Conservation (phyloP, 2,888 invertebrate species). For the Pristionchus entomophagus region DNA sequence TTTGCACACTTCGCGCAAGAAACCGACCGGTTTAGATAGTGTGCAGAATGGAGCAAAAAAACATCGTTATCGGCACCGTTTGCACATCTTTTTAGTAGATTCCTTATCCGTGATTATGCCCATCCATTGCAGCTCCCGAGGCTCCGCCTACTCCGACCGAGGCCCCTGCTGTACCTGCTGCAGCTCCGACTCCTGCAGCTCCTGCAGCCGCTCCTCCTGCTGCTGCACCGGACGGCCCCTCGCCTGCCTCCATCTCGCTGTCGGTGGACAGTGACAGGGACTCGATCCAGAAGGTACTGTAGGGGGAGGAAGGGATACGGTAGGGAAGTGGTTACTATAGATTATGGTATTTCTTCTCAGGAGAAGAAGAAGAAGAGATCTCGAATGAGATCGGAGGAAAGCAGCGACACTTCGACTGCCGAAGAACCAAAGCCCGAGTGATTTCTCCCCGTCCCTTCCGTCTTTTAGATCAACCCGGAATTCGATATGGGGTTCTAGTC, state of each 20-base stretch:
- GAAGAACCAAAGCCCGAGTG: neutral
- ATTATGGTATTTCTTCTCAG: neutral
- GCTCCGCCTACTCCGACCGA: too few species aligned
- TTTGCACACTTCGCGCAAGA: too few species aligned
- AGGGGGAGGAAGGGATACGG: neutral
- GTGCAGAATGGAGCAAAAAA: too few species aligned
- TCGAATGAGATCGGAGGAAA: neutral
- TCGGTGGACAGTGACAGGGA: neutral
- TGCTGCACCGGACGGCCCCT: neutral
- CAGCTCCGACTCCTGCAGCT: neutral
- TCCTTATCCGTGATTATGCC: too few species aligned
- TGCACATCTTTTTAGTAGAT: too few species aligned
- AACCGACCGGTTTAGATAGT: too few species aligned
- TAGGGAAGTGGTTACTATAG: neutral
- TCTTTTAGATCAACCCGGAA: neutral
- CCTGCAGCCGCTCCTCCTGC: neutral
- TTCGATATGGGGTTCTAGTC: neutral
- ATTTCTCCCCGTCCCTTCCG: neutral
- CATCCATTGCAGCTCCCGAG: neutral
- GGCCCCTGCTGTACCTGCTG: neutral
- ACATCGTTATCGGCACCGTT: too few species aligned
- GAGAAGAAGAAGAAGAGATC: constrained; percentile 16
- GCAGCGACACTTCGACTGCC: too few species aligned
- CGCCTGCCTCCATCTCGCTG: neutral
- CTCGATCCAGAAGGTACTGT: neutral